phyloP scores from a whole-genome alignment of 2,888 invertebrate species.

The Azorinus chamasolen region DNA sequence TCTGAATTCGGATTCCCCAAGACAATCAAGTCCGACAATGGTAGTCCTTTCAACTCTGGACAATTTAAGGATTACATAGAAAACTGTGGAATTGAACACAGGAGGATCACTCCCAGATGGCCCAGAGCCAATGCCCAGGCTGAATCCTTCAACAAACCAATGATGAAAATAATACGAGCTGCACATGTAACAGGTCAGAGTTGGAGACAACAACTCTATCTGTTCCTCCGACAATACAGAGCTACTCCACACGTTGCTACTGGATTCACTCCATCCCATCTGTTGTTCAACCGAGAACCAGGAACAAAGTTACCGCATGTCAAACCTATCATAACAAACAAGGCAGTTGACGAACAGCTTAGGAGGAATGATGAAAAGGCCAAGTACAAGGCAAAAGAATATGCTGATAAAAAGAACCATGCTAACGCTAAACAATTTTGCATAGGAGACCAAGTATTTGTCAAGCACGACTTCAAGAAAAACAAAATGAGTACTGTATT shows the following conservation, averaged over 20 bases:
- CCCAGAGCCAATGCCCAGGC: too few relatives aligned
- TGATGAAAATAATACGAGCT: conserved; percentile 61
- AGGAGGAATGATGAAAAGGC: conserved; percentile 20
- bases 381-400: conserved; percentile 26
- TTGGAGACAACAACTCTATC: conserved; percentile 45
- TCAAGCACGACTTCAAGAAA: conserved; percentile 23
- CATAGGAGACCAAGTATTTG: conserved; percentile 36
- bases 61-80: conserved; percentile 44
- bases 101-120: conserved; percentile 38
- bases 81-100: conserved; percentile 50
- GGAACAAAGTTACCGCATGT: conserved; percentile 52
- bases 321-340: not conserved
- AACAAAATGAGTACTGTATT: conserved; percentile 42
- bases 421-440: conserved; percentile 18
- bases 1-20: conserved; percentile 57
- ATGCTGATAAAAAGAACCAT: conserved; percentile 25
- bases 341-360: conserved; percentile 33
- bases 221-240: conserved; percentile 50
- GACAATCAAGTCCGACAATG: conserved; percentile 59
- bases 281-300: conserved; percentile 49
- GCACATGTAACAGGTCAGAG: conserved; percentile 41
- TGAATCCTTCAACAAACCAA: conserved; percentile 57
- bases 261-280: conserved; percentile 46
- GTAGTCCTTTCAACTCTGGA: too few relatives aligned
- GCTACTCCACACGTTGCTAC: conserved; percentile 58